phyloP scores from a whole-genome alignment of 1,140 invertebrate species.

The Panagrolaimus sp. region DNA sequence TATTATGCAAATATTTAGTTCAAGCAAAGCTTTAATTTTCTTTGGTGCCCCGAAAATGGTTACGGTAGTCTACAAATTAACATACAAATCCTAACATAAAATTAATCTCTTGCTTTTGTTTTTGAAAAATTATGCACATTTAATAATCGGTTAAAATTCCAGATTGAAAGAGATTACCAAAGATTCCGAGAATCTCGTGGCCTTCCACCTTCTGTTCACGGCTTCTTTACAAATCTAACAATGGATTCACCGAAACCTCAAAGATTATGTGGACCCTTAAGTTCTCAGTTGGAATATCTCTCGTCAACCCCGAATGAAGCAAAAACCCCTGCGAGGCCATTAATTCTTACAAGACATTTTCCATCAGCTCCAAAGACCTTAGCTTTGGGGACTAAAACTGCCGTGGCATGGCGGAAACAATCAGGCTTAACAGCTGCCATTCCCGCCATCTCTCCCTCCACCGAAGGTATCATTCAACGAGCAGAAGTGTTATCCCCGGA shows the following conservation, averaged over 20 bases:
- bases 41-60: no score
- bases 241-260: background rate
- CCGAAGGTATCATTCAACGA: conserved; percentile 11
- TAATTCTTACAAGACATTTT: background rate
- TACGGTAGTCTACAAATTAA: no score
- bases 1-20: background rate
- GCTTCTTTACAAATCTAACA: conserved; percentile 14
- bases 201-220: conserved; percentile 18
- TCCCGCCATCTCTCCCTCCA: background rate
- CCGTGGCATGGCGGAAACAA: background rate
- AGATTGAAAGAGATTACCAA: conserved; percentile 25
- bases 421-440: background rate
- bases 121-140: background rate
- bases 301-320: background rate
- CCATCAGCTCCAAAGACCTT: background rate
- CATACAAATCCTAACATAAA: background rate
- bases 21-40: no score
- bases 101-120: background rate
- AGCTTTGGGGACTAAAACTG: background rate
- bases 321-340: background rate
- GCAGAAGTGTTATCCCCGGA: background rate
- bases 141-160: background rate
- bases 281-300: background rate
- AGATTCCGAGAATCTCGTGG: conserved; percentile 19
- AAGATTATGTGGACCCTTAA: background rate